Percentiles rank a stretch among this genome's conserved stretches.
Conservation (phyloP, 2,113 vertebrate genomes). For the Sinosuthora webbiana region DNA sequence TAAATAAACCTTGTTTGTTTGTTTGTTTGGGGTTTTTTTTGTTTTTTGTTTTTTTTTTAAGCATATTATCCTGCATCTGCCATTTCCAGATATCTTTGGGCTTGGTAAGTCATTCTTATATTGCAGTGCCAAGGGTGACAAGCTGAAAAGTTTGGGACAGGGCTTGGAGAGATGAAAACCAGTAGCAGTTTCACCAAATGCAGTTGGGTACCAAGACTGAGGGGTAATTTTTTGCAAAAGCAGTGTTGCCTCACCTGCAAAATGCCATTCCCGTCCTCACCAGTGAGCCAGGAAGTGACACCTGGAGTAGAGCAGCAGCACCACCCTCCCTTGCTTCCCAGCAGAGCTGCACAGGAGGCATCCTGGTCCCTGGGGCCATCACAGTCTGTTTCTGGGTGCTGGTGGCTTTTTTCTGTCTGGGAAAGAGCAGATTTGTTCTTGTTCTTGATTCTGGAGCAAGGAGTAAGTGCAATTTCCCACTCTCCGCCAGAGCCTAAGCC, state of each 20-base stretch:
- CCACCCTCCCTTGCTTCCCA: background rate
- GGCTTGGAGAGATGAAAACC: background rate
- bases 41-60: background rate
- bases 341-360: background rate
- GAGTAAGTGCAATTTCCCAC: background rate
- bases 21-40: background rate
- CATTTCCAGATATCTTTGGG: background rate
- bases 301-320: background rate
- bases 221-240: background rate
- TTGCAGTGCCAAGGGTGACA: background rate
- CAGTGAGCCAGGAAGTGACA: background rate
- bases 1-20: background rate
- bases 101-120: background rate
- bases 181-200: background rate
- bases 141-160: background rate
- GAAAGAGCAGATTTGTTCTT: background rate
- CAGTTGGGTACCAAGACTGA: background rate
- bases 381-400: background rate
- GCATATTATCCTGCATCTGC: background rate
- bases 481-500: background rate
- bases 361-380: background rate
- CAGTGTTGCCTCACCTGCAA: background rate
- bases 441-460: background rate
- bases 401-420: background rate
- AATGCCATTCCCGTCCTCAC: background rate